phyloP scores from a whole-genome alignment of 2,797 vertebrate species.

The Poeciliopsis presidionis region DNA sequence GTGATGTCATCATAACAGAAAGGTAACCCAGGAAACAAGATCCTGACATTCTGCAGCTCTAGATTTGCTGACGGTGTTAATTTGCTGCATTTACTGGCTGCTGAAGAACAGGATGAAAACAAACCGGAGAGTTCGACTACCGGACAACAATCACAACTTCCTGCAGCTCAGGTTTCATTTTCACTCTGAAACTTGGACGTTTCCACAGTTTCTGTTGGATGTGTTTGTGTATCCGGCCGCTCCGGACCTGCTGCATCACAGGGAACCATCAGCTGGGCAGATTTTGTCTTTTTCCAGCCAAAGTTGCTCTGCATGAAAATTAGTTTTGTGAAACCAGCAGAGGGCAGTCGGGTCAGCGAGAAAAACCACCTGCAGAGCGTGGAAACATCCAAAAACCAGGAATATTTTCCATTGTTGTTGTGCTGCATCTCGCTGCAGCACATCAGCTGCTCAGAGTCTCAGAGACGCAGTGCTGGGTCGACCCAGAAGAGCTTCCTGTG shows the following conservation, averaged over 20 bases:
- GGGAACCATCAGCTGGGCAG: neutral
- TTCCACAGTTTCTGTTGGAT: neutral
- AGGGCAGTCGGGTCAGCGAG: neutral
- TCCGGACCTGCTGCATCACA: neutral
- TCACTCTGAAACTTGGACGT: neutral
- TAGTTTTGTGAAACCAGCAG: neutral
- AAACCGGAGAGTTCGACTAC: neutral
- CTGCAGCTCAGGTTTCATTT: neutral
- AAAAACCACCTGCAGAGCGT: neutral
- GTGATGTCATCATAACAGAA: neutral
- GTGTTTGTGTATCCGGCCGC: neutral
- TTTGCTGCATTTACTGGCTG: neutral
- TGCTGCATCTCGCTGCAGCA: slow-evolving; percentile 3
- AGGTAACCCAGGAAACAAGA: neutral
- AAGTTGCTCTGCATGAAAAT: neutral
- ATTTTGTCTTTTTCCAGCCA: neutral
- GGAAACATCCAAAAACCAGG: slow-evolving; percentile 17
- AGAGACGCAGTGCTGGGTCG: neutral
- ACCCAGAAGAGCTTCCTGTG: neutral
- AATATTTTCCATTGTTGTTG: slow-evolving; percentile 18
- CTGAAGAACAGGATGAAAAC: neutral
- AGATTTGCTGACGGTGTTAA: neutral
- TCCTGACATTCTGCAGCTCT: neutral
- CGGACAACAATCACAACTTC: neutral
- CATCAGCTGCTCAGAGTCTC: neutral